Conservation (phyloP, 2,888 invertebrate genomes). For the Volucella inanis region DNA sequence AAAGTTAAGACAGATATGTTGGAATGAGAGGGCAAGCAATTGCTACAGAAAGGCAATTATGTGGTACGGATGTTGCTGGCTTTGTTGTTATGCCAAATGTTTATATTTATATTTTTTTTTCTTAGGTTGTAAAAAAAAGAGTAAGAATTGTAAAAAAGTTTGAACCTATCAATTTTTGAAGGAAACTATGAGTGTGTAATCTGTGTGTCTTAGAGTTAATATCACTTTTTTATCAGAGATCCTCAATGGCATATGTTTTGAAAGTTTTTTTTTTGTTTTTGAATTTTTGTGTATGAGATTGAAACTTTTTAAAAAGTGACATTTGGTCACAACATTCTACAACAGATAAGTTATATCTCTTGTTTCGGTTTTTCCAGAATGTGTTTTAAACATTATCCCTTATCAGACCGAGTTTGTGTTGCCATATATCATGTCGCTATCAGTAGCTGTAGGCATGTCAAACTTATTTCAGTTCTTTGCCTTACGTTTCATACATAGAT, state of each 20-base stretch:
- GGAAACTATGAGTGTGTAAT: background rate
- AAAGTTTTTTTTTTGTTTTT: background rate
- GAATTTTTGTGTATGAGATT: too few relatives aligned
- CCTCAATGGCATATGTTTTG: conserved; percentile 6
- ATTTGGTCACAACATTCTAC: too few relatives aligned
- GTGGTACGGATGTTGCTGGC: conserved; percentile 49
- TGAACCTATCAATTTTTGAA: conserved; percentile 47
- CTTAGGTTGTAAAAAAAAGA: background rate
- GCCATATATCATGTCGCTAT: too few relatives aligned
- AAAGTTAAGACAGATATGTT: conserved; percentile 29
- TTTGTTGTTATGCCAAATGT: conserved; percentile 47
- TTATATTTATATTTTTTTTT: conserved; percentile 16
- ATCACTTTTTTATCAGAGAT: conserved; percentile 27
- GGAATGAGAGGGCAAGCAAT: conserved; percentile 20
- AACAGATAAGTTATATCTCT: too few relatives aligned
- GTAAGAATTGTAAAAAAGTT: background rate
- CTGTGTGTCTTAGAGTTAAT: conserved; percentile 15
- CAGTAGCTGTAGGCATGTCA: too few relatives aligned
- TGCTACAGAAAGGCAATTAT: conserved; percentile 61
- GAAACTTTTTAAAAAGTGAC: too few relatives aligned
- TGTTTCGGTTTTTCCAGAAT: too few relatives aligned
- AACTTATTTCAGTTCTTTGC: too few relatives aligned
- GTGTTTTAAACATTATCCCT: too few relatives aligned
- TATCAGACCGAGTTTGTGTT: too few relatives aligned
- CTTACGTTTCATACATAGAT: too few relatives aligned